These are phyloP conservation scores for Tachysurus fulvidraco DNA, from an alignment of 2,113 vertebrate genomes.

Conservation along the genomic window DNA sequence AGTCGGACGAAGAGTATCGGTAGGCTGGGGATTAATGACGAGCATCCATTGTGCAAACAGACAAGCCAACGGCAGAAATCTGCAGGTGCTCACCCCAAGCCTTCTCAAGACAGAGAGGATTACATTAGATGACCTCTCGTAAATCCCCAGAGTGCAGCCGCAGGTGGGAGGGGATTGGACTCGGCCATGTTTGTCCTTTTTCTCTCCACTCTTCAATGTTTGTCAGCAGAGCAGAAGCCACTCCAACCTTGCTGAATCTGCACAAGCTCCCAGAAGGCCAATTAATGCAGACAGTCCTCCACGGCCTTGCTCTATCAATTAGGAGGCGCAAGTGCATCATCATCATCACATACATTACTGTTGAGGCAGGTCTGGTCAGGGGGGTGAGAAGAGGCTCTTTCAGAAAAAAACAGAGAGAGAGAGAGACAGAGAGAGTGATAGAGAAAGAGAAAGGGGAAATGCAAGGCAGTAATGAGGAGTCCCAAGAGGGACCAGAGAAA, in stretches of 20 bases:
- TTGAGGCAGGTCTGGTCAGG: conserved; percentile 83
- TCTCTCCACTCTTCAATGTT: conserved; percentile 72
- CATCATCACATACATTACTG: conserved; percentile 91
- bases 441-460: conserved; percentile 74
- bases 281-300: conserved; percentile 91
- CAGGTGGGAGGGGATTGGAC: conserved; percentile 68
- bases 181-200: conserved; percentile 67
- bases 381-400: conserved; percentile 86
- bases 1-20: conserved; percentile 70
- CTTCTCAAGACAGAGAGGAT: conserved; percentile 73
- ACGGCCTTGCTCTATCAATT: conserved; percentile 98
- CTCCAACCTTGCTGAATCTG: conserved; percentile 83
- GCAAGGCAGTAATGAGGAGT: conserved; percentile 93
- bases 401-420: conserved; percentile 24
- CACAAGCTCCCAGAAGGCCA: conserved; percentile 85
- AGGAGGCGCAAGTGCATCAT: conserved; percentile 92
- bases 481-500: conserved; percentile 82
- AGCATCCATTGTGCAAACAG: conserved; percentile 72
- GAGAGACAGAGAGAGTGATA: conserved; percentile 66
- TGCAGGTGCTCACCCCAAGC: conserved; percentile 72
- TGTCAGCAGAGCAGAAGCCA: conserved; percentile 78
- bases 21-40: conserved; percentile 75
- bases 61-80: conserved; percentile 72
- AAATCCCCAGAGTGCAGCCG: conserved; percentile 67
- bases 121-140: conserved; percentile 76